These are phyloP conservation scores for Pinctada fucata DNA, from an alignment of 2,888 invertebrate genomes.

Conservation along the genomic window DNA sequence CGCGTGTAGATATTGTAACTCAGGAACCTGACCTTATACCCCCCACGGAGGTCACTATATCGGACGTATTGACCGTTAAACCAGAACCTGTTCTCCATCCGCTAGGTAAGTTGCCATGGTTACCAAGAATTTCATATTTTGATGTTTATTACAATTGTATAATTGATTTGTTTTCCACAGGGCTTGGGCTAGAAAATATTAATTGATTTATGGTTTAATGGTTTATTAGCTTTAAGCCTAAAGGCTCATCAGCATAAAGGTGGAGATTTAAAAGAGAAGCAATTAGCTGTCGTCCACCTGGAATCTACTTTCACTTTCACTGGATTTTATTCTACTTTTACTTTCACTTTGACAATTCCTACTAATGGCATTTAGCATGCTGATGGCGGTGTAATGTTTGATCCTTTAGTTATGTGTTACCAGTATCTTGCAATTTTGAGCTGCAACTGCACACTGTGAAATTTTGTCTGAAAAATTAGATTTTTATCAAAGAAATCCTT, in stretches of 20 bases:
- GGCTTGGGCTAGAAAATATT: background rate
- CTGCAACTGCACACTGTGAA: background rate
- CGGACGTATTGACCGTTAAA: conserved; percentile 81
- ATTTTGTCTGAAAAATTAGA: background rate
- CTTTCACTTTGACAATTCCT: conserved; percentile 12
- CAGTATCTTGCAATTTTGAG: conserved; percentile 33
- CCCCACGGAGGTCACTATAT: conserved; percentile 61
- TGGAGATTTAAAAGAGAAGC: background rate
- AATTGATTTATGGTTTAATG: background rate
- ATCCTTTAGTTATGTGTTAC: conserved; percentile 16
- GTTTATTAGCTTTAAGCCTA: no score
- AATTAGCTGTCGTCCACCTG: background rate
- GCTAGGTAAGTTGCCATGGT: conserved; percentile 80
- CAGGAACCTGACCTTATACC: conserved; percentile 52
- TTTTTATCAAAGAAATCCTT: no score
- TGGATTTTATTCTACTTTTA: background rate
- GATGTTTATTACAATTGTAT: background rate
- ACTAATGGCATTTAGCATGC: conserved; percentile 4
- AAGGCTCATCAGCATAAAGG: no score
- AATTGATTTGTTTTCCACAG: background rate
- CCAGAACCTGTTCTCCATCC: conserved; percentile 88
- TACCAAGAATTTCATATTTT: background rate
- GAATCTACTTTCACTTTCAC: background rate
- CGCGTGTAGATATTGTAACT: conserved; percentile 26
- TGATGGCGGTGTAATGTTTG: background rate